Evolutionary conservation across 2,888 invertebrate species (phyloP).

Genomic region (Trichacis sp.): DNA sequence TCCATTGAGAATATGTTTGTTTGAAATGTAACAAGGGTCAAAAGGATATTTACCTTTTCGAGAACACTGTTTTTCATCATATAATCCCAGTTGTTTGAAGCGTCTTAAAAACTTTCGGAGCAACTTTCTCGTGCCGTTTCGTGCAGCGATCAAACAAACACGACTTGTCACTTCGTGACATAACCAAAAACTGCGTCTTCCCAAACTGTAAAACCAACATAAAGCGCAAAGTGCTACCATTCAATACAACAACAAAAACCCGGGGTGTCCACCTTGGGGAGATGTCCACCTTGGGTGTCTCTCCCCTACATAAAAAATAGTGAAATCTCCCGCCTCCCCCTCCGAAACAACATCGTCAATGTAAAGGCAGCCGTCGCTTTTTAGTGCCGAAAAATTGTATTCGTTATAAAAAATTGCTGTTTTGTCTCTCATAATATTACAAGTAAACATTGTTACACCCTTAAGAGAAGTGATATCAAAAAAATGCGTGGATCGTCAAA

Average conservation of each 20-base stretch:
- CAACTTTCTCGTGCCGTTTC: not conserved
- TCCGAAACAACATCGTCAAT: too few species aligned
- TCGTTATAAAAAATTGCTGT: too few species aligned
- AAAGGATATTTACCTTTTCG: not conserved
- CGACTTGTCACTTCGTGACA: not conserved
- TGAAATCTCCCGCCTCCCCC: too few species aligned
- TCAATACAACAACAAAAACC: not conserved
- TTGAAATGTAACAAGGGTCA: not conserved
- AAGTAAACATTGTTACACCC: too few species aligned
- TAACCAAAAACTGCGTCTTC: constrained; percentile 1
- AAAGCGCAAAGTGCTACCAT: not conserved
- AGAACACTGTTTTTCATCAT: constrained; percentile 1
- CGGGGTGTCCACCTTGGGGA: not conserved
- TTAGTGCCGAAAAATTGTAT: too few species aligned
- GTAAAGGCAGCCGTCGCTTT: too few species aligned
- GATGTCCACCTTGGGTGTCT: too few species aligned
- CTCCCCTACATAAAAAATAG: too few species aligned
- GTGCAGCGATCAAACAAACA: not conserved
- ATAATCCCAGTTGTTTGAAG: not conserved
- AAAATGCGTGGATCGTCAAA: too few species aligned
- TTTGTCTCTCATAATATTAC: too few species aligned
- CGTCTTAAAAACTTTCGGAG: constrained; percentile 1
- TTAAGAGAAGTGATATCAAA: too few species aligned
- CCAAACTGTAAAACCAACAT: not conserved
- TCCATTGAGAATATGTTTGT: not conserved